Base-by-base conservation (phyloP, 2,113 vertebrate genomes). In the Suncus etruscus region DNA sequence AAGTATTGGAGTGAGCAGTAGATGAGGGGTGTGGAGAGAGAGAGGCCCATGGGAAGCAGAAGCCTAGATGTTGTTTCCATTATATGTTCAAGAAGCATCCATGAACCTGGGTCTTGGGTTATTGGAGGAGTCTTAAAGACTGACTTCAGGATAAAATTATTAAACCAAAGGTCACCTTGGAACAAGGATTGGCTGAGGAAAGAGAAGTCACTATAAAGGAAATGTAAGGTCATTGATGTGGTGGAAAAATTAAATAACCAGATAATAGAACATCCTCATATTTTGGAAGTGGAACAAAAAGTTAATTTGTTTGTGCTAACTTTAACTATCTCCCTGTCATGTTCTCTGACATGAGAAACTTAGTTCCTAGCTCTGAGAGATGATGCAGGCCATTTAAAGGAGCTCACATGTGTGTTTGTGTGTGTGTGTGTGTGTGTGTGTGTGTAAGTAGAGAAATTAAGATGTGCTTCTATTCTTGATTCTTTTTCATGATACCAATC, bases 161-260 rank as follows among this genome's bases (percentile, higher is more conserved):
- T 32, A 83, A 72, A 61, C 14, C 2, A 50, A 74, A 77, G 74
- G 39, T 39, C 48, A 70, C 12, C 27, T 90, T 89, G 11, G 32
- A 61, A 6, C 24, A 27, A 68, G n/a, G 15, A 25, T 32, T 27
- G 25, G 27, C 27, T 48, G 16, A 86, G 29, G 58, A 81, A 72
- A 81, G n/a, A 12, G 47, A 92, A 86, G 51, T 80, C 9, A 31
- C 11, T 70, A 4, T 25, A 75, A 93, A 91, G 50, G 39, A 89
- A 48, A 87, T 45, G n/a, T 8, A 90, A 90, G 14, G 74, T 29
- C 29, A 63, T n/a, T n/a, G n/a, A 61, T 1, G 31, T 16, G 6
- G 15, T n/a, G n/a, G n/a, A n/a, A n/a, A n/a, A n/a, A n/a, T 27
- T 50, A 65, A 72, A 7, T 6, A 48, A 66, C 32, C 74, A 89